Evolutionary conservation across 2,888 invertebrate species (phyloP).

Genomic region (Phytoseiulus persimilis): DNA sequence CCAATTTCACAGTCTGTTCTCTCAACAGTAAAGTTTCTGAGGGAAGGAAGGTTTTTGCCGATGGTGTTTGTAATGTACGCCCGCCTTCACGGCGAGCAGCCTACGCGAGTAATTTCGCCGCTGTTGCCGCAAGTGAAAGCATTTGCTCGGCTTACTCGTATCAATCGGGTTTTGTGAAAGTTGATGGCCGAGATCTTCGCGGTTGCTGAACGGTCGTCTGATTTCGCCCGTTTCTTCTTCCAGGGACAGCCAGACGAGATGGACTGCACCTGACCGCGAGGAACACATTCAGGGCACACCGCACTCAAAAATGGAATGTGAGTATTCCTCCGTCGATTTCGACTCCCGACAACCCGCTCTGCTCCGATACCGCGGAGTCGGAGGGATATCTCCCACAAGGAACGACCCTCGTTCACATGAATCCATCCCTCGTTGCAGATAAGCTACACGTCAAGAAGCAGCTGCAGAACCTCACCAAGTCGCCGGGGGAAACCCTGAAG

Average conservation of each 20-base stretch:
- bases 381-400: not conserved
- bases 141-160: not conserved
- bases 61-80: not conserved
- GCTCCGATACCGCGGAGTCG: too few relatives aligned
- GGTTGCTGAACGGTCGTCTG: not conserved
- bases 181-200: not conserved
- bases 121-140: not conserved
- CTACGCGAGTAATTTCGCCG: not conserved
- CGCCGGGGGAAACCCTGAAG: slow-evolving; percentile 5
- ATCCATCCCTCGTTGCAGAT: not conserved
- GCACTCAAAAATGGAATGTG: slow-evolving; percentile 31
- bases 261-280: slow-evolving; percentile 26
- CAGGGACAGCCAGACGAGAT: slow-evolving; percentile 10
- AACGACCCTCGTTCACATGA: not conserved
- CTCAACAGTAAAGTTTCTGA: not conserved
- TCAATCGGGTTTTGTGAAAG: not conserved
- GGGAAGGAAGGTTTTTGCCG: not conserved
- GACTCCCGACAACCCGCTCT: too few relatives aligned
- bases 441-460: slow-evolving; percentile 21
- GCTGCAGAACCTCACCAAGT: slow-evolving; percentile 22
- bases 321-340: not conserved
- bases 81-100: not conserved
- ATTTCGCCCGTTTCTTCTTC: not conserved
- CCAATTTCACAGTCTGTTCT: not conserved
- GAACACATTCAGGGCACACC: slow-evolving; percentile 23